Evolutionary conservation across 2,888 invertebrate species (phyloP).

Genomic region (Prenolepis imparis): DNA sequence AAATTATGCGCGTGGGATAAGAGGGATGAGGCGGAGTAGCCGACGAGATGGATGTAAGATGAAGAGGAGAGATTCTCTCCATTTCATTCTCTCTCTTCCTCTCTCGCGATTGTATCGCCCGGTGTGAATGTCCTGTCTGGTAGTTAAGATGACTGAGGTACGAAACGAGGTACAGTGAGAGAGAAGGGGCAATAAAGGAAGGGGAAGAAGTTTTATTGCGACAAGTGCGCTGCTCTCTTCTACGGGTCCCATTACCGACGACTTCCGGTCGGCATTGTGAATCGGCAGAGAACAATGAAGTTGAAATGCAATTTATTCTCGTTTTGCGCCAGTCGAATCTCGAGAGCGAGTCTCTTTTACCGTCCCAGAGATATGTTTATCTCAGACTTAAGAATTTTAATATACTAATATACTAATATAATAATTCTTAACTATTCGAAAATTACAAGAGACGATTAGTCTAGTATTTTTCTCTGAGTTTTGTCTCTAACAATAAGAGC

Average conservation of each 20-base stretch:
- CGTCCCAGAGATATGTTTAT: constrained; percentile 20
- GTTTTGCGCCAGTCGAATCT: constrained; percentile 67
- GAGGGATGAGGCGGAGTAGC: constrained; percentile 12
- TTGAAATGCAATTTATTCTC: constrained; percentile 76
- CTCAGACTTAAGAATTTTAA: constrained; percentile 21
- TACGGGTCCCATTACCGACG: constrained; percentile 78
- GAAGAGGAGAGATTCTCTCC: constrained; percentile 39
- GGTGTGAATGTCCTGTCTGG: constrained; percentile 79
- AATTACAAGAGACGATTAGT: background rate
- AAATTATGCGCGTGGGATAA: constrained; percentile 74
- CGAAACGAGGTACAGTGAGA: constrained; percentile 57
- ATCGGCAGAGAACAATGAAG: constrained; percentile 76
- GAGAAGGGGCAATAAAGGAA: constrained; percentile 47
- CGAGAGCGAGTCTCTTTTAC: constrained; percentile 51
- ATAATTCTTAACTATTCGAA: background rate
- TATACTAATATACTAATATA: too few species aligned
- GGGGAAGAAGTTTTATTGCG: constrained; percentile 81
- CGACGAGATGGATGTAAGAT: constrained; percentile 51
- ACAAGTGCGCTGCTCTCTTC: constrained; percentile 85
- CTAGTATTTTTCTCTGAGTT: background rate
- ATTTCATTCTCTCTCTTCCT: constrained; percentile 44
- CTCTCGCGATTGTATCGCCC: constrained; percentile 71
- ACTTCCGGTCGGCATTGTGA: constrained; percentile 80
- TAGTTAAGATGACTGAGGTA: constrained; percentile 72
- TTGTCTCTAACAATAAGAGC: background rate